Conservation (phyloP, 2,113 vertebrate genomes). For the Procavia capensis region DNA sequence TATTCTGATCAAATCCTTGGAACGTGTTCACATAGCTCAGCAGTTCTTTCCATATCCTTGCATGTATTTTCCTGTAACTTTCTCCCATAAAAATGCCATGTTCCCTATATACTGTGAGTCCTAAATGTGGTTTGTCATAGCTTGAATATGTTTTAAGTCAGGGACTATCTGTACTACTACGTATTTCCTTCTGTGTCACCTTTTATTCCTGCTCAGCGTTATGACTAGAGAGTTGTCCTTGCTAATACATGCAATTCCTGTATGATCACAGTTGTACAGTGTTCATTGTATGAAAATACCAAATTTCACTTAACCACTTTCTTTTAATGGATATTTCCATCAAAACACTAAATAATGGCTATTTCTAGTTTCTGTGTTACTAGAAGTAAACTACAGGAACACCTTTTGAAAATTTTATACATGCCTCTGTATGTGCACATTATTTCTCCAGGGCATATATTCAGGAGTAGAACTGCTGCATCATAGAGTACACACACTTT, state of each 20-base stretch:
- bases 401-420: neutral
- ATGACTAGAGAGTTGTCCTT: neutral
- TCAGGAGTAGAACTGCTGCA: neutral
- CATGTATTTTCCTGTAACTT: no score
- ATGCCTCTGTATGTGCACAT: neutral
- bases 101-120: no score
- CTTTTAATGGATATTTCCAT: neutral
- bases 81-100: no score
- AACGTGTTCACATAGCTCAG: no score
- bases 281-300: neutral
- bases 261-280: neutral
- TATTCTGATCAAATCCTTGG: no score
- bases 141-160: no score
- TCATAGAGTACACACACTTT: neutral
- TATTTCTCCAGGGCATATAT: neutral
- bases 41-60: no score
- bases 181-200: neutral
- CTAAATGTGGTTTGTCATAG: no score
- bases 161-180: neutral
- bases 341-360: neutral
- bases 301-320: neutral
- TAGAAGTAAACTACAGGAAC: neutral
- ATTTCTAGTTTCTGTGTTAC: neutral
- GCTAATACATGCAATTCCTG: neutral
- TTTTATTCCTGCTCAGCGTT: neutral